These are phyloP conservation scores for Troilus luridus DNA, from an alignment of 2,888 invertebrate species.

Conservation along the genomic window DNA sequence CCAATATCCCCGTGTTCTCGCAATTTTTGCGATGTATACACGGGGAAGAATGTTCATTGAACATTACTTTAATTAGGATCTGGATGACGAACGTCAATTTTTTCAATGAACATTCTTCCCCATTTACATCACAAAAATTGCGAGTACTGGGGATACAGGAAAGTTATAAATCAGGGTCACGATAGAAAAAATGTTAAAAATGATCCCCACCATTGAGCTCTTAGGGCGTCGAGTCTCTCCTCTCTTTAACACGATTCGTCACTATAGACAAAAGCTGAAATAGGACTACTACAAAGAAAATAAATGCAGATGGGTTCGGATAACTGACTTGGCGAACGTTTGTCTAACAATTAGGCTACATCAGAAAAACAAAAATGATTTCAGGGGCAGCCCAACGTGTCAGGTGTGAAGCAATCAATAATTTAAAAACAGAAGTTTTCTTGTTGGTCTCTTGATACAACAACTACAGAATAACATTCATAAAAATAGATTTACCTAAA, in stretches of 20 bases:
- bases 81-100: too few relatives aligned
- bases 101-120: too few relatives aligned
- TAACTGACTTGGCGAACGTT: neutral
- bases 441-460: neutral
- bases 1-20: too few relatives aligned
- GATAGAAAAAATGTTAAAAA: neutral
- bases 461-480: neutral
- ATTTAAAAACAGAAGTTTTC: neutral
- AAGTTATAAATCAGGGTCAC: too few relatives aligned
- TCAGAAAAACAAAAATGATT: neutral
- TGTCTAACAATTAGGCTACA: neutral
- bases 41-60: too few relatives aligned
- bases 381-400: neutral
- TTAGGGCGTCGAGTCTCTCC: neutral
- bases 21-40: too few relatives aligned
- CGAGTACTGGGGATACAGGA: too few relatives aligned
- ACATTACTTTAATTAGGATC: too few relatives aligned
- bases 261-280: neutral
- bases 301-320: neutral
- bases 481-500: too few relatives aligned
- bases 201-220: neutral
- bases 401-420: neutral
- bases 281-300: neutral
- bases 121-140: too few relatives aligned
- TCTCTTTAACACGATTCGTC: neutral